These are phyloP conservation scores for Trypoxylon attenuatum DNA, from an alignment of 2,888 invertebrate species.

Conservation along the genomic window DNA sequence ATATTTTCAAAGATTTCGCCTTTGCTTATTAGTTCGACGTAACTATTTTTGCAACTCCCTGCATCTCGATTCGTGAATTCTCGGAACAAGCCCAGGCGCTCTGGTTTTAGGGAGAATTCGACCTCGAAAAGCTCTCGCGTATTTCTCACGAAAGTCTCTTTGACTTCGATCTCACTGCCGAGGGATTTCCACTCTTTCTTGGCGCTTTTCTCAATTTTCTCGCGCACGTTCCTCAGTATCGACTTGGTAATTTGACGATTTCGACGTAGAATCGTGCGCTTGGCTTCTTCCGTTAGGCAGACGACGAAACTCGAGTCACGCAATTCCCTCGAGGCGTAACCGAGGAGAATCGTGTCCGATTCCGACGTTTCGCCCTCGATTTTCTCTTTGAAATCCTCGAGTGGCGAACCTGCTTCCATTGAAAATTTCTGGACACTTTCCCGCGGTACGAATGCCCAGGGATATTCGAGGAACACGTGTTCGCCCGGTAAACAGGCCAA, in stretches of 20 bases:
- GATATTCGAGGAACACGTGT: conserved; percentile 68
- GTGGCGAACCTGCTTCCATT: conserved; percentile 42
- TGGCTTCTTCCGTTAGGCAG: conserved; percentile 78
- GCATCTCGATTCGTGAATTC: conserved; percentile 77
- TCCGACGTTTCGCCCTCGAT: conserved; percentile 53
- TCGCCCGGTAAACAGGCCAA: conserved; percentile 63
- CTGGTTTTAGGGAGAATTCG: conserved; percentile 72
- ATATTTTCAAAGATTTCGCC: conserved; percentile 77
- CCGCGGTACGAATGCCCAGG: conserved; percentile 64
- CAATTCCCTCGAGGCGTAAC: conserved; percentile 80
- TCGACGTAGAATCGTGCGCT: conserved; percentile 68
- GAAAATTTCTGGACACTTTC: conserved; percentile 41
- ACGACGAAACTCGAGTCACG: conserved; percentile 81
- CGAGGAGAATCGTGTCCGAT: conserved; percentile 75
- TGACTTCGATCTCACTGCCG: conserved; percentile 81
- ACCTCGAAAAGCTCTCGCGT: conserved; percentile 79
- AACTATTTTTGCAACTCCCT: conserved; percentile 80
- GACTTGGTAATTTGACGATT: conserved; percentile 52
- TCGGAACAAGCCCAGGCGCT: conserved; percentile 23
- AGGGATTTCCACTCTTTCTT: conserved; percentile 78
- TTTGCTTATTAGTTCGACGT: conserved; percentile 79
- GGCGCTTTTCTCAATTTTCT: conserved; percentile 76
- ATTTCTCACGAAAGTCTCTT: conserved; percentile 75
- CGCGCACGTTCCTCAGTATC: conserved; percentile 60
- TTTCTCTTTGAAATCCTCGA: conserved; percentile 45